Percentiles rank a stretch among this genome's conserved stretches.
Conservation (phyloP, 2,888 invertebrate species). For the Polietes domitor region DNA sequence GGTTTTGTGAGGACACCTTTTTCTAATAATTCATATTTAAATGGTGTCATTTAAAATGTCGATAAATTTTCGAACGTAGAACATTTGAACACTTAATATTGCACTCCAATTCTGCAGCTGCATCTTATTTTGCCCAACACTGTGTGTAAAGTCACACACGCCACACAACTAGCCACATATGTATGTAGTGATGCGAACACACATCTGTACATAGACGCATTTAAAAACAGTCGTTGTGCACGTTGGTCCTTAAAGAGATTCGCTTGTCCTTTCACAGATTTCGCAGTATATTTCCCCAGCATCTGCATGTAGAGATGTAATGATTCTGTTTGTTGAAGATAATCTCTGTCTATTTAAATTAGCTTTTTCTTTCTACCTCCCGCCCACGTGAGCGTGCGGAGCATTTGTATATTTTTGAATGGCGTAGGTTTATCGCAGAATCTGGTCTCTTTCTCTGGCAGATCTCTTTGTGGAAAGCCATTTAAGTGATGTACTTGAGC, state of each 20-base stretch:
- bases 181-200: no score
- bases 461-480: slow-evolving; percentile 13
- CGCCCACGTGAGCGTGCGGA: neutral
- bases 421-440: slow-evolving; percentile 26
- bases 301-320: slow-evolving; percentile 19
- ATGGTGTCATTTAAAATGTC: no score
- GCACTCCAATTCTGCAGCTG: no score
- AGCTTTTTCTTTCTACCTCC: neutral
- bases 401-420: no score
- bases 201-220: no score
- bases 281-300: neutral
- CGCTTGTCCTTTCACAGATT: slow-evolving; percentile 9
- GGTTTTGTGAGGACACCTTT: no score
- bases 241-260: neutral
- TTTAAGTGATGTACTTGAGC: slow-evolving; percentile 29
- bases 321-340: slow-evolving; percentile 43
- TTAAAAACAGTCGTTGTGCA: neutral
- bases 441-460: slow-evolving; percentile 34
- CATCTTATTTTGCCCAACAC: no score
- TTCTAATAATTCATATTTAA: no score
- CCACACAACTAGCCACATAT: neutral
- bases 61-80: no score
- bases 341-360: slow-evolving; percentile 45
- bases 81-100: no score
- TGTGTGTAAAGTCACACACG: neutral